Evolutionary conservation across 2,113 vertebrate species (phyloP).

Genomic region (Coturnix japonica): DNA sequence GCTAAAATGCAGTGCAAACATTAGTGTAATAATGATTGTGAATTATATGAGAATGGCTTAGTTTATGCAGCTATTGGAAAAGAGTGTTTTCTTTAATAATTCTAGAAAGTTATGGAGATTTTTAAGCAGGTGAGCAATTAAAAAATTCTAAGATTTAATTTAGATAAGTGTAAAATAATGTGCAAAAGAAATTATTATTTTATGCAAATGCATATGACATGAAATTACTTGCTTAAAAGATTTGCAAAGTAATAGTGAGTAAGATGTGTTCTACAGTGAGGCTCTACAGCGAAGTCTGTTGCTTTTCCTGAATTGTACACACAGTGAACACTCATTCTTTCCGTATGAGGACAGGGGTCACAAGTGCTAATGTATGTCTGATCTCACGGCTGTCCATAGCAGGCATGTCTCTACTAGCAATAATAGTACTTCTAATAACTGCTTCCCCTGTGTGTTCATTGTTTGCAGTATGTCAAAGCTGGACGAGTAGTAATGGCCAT

Average conservation of each 20-base stretch:
- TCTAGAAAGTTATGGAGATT: not conserved
- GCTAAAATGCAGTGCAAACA: not conserved
- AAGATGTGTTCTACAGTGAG: not conserved
- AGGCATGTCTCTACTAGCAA: not conserved
- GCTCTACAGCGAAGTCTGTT: not conserved
- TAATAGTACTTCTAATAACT: not conserved
- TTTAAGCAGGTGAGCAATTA: slow-evolving; percentile 43
- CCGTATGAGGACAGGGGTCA: not conserved
- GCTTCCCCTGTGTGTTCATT: not conserved
- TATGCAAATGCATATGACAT: slow-evolving; percentile 1
- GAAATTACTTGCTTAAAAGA: slow-evolving; percentile 30
- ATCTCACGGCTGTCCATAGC: not conserved
- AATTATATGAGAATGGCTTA: not conserved
- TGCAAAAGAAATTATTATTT: slow-evolving; percentile 5
- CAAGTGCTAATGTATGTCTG: not conserved
- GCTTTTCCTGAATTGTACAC: not conserved
- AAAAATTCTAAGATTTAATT: slow-evolving; percentile 67
- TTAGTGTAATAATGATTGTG: not conserved
- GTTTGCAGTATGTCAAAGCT: not conserved
- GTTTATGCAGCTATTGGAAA: not conserved
- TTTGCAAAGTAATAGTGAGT: not conserved
- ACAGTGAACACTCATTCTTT: not conserved
- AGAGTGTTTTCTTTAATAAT: not conserved
- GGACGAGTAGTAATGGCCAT: not conserved
- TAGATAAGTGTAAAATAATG: slow-evolving; percentile 72